Base-by-base conservation (phyloP, 2,888 invertebrate species). In the Alloscopus bannaensis region DNA sequence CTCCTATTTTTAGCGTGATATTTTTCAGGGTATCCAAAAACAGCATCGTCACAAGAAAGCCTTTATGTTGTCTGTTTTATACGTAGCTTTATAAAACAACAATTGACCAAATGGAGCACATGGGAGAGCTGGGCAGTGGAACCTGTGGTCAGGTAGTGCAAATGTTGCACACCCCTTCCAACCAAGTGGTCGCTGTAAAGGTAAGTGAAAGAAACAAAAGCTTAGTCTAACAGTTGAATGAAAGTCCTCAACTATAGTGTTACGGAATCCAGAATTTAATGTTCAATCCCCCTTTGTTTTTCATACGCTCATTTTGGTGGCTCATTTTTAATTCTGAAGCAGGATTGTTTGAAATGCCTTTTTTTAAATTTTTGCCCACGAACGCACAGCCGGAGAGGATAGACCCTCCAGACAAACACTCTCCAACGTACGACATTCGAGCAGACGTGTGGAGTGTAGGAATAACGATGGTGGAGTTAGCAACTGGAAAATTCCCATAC, bases 371-470 rank as follows among this genome's bases (percentile, higher is more conserved):
- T 72, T 45, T 70, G 18, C 52, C 60, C 62, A 31, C n/a, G n/a
- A n/a, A n/a, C n/a, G 0, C 36, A 24, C 87, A 97, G 96, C 99
- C 99, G 65, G 99, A 99, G 90, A 91, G 99, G 87, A 98, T 99
- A 89, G 97, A 98, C 89, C 95, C 95, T 55, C 95, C 95, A 26
- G 94, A 96, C 89, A 97, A 97, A 26, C 92, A 93, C 81, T 93
- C 95, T 88, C 97, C 97, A 69, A 96, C 97, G 89, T 99, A 99
- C 89, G 99, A 99, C 90, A 97, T 99, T 88, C 92, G 99, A 86
- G 99, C 99, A 22, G 99, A 99, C 90, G 99, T 99, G 65, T 99
- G 99, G 99, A 98, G 98, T 85, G 91, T 99, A 85, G 99, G 99
- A 86, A 98, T 97, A 87, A 96, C 96, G 71, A 91, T 97, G 77